These are phyloP conservation scores for Himantopus leucocephalus DNA, from an alignment of 2,113 vertebrate species.

Conservation along the genomic window DNA sequence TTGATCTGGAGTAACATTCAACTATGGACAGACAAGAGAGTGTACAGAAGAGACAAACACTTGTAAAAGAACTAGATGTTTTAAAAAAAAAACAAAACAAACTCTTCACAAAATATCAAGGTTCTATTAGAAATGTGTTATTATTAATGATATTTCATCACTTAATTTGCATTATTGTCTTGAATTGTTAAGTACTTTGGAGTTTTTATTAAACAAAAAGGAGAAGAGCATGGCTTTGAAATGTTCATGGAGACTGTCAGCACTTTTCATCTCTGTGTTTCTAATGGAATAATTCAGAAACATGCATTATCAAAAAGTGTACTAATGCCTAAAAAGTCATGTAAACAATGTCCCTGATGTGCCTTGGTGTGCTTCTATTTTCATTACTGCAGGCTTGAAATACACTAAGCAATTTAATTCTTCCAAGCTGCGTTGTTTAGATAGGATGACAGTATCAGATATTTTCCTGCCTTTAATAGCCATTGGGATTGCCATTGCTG, in stretches of 20 bases:
- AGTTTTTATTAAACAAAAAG: neutral
- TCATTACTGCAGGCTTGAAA: neutral
- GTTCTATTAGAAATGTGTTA: neutral
- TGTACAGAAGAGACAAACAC: neutral
- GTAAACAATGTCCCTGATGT: neutral
- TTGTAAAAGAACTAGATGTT: neutral
- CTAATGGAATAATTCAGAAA: neutral
- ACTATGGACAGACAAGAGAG: neutral
- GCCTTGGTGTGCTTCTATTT: neutral
- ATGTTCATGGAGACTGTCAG: neutral
- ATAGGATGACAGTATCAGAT: slow-evolving; percentile 29
- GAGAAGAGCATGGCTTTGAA: neutral
- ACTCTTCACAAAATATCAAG: neutral
- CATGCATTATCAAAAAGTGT: neutral
- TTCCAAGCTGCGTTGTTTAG: slow-evolving; percentile 49
- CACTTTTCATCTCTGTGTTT: neutral
- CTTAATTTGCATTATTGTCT: neutral
- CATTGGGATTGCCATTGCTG: neutral
- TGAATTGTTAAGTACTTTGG: neutral
- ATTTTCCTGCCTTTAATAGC: neutral
- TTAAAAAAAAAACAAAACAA: neutral
- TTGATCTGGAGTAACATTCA: neutral
- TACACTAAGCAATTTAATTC: slow-evolving; percentile 18
- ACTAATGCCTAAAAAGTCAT: neutral
- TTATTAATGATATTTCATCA: neutral